A percentile compares a stretch with the other conserved stretches of the same genome.
phyloP scores from a whole-genome alignment of 2,797 vertebrate species.

The Gobionotothen gibberifrons region DNA sequence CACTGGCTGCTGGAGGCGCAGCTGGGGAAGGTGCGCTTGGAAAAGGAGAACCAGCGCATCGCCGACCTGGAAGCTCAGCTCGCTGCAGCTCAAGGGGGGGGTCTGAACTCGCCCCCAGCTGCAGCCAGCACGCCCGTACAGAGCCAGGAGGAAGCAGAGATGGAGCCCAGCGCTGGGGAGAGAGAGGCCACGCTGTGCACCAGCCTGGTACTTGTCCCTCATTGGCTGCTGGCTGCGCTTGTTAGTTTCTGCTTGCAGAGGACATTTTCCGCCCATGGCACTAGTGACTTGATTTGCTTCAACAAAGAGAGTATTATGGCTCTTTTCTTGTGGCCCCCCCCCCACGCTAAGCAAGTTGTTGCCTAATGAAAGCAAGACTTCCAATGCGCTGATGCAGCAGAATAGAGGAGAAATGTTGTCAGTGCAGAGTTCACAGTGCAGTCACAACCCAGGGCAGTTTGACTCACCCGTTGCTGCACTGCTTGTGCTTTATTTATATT shows the following conservation, averaged over 20 bases:
- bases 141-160: slow-evolving; percentile 78
- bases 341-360: slow-evolving; percentile 52
- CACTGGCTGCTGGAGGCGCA: slow-evolving; percentile 99
- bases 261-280: slow-evolving; percentile 31
- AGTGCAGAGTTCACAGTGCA: slow-evolving; percentile 43
- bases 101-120: slow-evolving; percentile 65
- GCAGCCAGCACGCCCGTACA: slow-evolving; percentile 38
- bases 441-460: slow-evolving; percentile 37
- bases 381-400: slow-evolving; percentile 66
- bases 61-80: slow-evolving; percentile 86
- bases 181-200: slow-evolving; percentile 83
- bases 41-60: slow-evolving; percentile 94
- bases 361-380: slow-evolving; percentile 57
- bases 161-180: slow-evolving; percentile 62
- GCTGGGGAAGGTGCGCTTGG: slow-evolving; percentile 94
- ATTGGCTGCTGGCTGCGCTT: slow-evolving; percentile 27
- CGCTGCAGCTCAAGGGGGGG: slow-evolving; percentile 70
- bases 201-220: slow-evolving; percentile 86
- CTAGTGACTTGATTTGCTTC: slow-evolving; percentile 55
- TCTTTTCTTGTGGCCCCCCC: slow-evolving; percentile 52
- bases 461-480: slow-evolving; percentile 15
- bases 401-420: slow-evolving; percentile 49
- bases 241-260: slow-evolving; percentile 43
- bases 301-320: slow-evolving; percentile 62
- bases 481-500: slow-evolving; percentile 17